phyloP scores from a whole-genome alignment of 2,888 invertebrate species.

The Eledona agricola region DNA sequence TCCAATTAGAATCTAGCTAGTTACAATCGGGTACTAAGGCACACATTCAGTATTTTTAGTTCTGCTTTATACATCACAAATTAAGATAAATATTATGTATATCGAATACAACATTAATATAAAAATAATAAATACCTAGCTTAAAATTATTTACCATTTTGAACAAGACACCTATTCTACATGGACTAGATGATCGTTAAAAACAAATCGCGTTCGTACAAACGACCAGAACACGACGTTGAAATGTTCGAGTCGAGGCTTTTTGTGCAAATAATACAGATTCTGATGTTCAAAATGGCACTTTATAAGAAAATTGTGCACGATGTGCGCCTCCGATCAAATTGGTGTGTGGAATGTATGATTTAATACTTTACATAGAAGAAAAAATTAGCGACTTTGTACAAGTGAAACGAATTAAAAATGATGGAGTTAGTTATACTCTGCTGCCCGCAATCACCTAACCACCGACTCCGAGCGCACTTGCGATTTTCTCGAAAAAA shows the following conservation, averaged over 20 bases:
- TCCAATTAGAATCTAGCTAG: conserved; percentile 48
- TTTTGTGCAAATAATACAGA: conserved; percentile 36
- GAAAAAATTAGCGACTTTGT: conserved; percentile 53
- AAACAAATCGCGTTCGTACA: conserved; percentile 32
- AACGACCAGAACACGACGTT: conserved; percentile 22
- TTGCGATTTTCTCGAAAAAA: conserved; percentile 24
- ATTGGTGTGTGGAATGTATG: conserved; percentile 45
- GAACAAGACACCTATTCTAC: conserved; percentile 52
- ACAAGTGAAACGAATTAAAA: conserved; percentile 45
- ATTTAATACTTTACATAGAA: conserved; percentile 50
- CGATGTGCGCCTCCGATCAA: conserved; percentile 43
- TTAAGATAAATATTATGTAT: conserved; percentile 34
- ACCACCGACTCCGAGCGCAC: conserved; percentile 22
- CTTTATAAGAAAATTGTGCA: conserved; percentile 27
- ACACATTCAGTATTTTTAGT: conserved; percentile 44
- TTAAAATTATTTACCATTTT: conserved; percentile 46
- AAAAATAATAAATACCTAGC: conserved; percentile 43
- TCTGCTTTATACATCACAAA: conserved; percentile 44
- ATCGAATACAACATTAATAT: conserved; percentile 40
- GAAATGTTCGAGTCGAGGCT: conserved; percentile 18
- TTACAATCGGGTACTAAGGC: conserved; percentile 49
- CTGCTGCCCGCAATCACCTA: conserved; percentile 15
- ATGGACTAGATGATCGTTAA: conserved; percentile 51
- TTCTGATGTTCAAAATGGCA: conserved; percentile 46
- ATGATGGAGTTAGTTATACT: conserved; percentile 22